Conservation (phyloP, 2,113 vertebrate genomes). For the Nyctereutes procyonoides region DNA sequence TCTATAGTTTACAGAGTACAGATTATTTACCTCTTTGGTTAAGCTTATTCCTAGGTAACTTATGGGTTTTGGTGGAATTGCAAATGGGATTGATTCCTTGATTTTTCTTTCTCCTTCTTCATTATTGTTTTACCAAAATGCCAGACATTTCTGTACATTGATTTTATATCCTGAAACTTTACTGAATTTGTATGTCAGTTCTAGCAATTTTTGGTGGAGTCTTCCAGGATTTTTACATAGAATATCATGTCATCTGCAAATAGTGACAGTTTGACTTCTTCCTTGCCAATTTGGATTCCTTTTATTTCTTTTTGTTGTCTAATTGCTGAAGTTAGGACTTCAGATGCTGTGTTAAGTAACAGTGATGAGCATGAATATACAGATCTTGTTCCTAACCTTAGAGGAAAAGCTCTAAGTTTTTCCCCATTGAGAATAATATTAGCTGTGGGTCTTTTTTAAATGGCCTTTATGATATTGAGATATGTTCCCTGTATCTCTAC, state of each 20-base stretch:
- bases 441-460: neutral
- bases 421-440: neutral
- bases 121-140: no score
- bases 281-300: neutral
- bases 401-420: neutral
- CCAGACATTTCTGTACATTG: no score
- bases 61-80: no score
- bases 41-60: no score
- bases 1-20: no score
- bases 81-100: no score
- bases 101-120: no score
- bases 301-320: neutral
- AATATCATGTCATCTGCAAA: neutral
- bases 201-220: no score
- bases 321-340: neutral
- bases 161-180: no score
- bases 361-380: neutral
- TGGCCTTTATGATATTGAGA: neutral
- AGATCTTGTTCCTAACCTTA: neutral
- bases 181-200: no score
- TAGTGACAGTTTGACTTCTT: neutral
- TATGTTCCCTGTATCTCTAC: neutral
- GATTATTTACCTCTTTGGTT: no score
- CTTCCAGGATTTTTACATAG: no score
- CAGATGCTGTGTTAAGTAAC: neutral